Conservation (phyloP, 1,140 invertebrate genomes). For the Augochlora pura region DNA sequence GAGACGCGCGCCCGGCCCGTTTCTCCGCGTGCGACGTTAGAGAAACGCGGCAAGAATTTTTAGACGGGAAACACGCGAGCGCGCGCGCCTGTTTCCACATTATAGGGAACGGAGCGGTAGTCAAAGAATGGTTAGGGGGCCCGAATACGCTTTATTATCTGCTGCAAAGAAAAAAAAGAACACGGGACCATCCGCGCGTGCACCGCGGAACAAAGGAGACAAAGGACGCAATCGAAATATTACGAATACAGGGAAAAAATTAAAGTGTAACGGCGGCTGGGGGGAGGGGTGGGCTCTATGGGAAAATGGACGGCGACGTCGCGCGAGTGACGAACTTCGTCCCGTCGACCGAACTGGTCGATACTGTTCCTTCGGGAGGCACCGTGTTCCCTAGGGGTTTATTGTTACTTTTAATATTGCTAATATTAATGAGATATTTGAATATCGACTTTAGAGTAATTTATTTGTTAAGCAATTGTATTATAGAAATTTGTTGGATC, state of each 20-base stretch:
- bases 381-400: too few species aligned
- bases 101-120: slow-evolving; percentile 19
- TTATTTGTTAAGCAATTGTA: too few species aligned
- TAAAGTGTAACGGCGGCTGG: slow-evolving; percentile 10
- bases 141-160: slow-evolving; percentile 57
- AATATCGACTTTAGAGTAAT: too few species aligned
- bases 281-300: too few species aligned
- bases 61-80: slow-evolving; percentile 35
- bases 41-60: slow-evolving; percentile 32
- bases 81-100: slow-evolving; percentile 35
- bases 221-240: slow-evolving; percentile 53
- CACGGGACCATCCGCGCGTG: slow-evolving; percentile 12
- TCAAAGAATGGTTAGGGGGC: slow-evolving; percentile 3
- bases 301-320: background rate
- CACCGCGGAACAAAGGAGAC: slow-evolving; percentile 42
- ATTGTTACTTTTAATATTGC: too few species aligned
- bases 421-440: too few species aligned
- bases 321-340: background rate
- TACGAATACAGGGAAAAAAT: slow-evolving; percentile 43
- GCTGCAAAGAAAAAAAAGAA: slow-evolving; percentile 28
- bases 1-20: slow-evolving; percentile 33
- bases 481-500: too few species aligned
- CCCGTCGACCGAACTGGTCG: background rate
- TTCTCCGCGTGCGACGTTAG: background rate
- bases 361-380: background rate